phyloP scores from a whole-genome alignment of 53 echinoderm and acorn worm genomes.

The Holothuria leucospilota region DNA sequence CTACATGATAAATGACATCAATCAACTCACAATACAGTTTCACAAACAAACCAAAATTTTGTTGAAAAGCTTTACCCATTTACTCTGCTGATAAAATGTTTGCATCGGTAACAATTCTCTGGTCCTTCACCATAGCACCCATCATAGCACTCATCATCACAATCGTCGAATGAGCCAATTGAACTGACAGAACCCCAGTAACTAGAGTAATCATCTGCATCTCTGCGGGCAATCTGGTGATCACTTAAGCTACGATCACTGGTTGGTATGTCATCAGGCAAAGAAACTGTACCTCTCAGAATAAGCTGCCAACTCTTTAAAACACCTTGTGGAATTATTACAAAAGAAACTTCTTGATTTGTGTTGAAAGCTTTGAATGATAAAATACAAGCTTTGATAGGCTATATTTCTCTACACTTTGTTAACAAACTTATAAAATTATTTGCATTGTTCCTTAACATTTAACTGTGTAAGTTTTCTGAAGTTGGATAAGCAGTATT shows the following conservation, averaged over 20 bases:
- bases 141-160: constrained; percentile 70
- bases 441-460: too few species aligned
- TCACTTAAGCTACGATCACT: neutral
- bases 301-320: constrained; percentile 17
- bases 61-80: constrained; percentile 60
- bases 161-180: neutral
- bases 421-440: too few species aligned
- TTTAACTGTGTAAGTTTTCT: too few species aligned
- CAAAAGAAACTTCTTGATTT: too few species aligned
- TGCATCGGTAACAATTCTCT: constrained; percentile 78
- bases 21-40: too few species aligned
- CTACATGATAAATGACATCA: too few species aligned
- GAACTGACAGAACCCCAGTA: constrained; percentile 23
- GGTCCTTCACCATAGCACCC: constrained; percentile 74
- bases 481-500: too few species aligned
- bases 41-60: too few species aligned
- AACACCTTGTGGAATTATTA: neutral
- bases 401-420: too few species aligned
- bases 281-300: neutral
- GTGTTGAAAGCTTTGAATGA: too few species aligned
- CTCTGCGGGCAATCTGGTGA: constrained; percentile 37
- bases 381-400: too few species aligned
- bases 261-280: constrained; percentile 1
- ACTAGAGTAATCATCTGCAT: neutral
- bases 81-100: constrained; percentile 71